Conservation (phyloP, 1,140 invertebrate species). For the Cepaea nemoralis region DNA sequence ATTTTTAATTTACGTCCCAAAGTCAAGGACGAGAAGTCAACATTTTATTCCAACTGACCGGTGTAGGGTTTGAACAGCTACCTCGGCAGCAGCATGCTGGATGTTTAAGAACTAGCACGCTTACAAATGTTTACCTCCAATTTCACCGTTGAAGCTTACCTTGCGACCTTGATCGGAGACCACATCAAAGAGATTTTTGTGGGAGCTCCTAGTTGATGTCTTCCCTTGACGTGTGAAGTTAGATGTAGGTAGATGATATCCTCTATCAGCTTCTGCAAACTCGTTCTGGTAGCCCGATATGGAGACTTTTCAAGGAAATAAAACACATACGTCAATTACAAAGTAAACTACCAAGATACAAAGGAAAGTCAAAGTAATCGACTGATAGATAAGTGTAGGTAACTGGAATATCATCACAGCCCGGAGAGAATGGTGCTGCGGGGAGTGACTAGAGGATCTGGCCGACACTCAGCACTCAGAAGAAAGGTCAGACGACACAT, state of each 20-base stretch:
- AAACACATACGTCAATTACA: not conserved
- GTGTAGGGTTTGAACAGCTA: too few species aligned
- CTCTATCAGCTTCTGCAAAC: not conserved
- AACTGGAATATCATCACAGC: not conserved
- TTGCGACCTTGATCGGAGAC: not conserved
- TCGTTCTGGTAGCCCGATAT: constrained; percentile 11
- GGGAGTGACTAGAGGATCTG: too few species aligned
- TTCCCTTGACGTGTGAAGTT: not conserved
- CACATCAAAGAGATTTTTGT: constrained; percentile 2
- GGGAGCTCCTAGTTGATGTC: constrained; percentile 1
- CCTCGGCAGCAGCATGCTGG: too few species aligned
- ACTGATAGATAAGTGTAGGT: not conserved
- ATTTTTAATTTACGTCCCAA: too few species aligned
- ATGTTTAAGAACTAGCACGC: too few species aligned
- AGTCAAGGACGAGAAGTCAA: too few species aligned
- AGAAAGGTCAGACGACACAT: too few species aligned
- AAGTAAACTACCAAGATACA: not conserved
- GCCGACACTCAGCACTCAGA: too few species aligned
- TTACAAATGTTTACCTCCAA: too few species aligned
- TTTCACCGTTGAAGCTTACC: too few species aligned
- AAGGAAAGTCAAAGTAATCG: too few species aligned
- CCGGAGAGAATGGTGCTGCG: not conserved
- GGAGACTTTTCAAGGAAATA: not conserved
- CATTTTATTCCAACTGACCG: too few species aligned
- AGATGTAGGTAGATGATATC: not conserved